These are phyloP conservation scores for Polia nebulosa DNA, from an alignment of 2,888 invertebrate species.

Conservation along the genomic window DNA sequence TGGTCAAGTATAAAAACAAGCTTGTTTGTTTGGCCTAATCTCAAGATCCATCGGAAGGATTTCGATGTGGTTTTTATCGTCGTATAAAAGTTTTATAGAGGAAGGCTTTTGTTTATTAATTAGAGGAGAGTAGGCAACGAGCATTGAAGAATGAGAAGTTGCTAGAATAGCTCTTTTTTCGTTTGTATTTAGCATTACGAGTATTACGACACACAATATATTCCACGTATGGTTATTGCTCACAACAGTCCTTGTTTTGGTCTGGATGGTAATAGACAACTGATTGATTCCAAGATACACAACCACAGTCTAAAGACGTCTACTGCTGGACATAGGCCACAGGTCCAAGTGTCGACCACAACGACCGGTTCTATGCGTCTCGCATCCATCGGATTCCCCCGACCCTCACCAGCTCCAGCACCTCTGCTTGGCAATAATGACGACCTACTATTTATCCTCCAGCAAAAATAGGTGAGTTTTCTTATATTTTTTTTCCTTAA, in stretches of 20 bases:
- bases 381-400: background rate
- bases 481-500: too few species aligned
- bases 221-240: background rate
- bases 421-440: too few species aligned
- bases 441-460: too few species aligned
- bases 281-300: too few species aligned
- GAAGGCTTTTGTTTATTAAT: slow-evolving; percentile 55
- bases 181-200: background rate
- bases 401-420: too few species aligned
- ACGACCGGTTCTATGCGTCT: background rate
- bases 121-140: slow-evolving; percentile 23
- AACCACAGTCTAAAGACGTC: background rate
- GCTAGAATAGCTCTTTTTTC: background rate
- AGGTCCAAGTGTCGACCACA: background rate
- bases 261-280: too few species aligned
- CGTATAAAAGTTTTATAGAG: slow-evolving; percentile 57
- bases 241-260: background rate
- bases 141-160: slow-evolving; percentile 13
- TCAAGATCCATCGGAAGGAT: slow-evolving; percentile 32
- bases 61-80: slow-evolving; percentile 53
- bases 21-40: slow-evolving; percentile 52
- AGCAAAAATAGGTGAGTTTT: too few species aligned
- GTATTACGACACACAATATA: too few species aligned
- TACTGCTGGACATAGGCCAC: background rate
- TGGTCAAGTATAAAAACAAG: slow-evolving; percentile 26